These are phyloP conservation scores for Tangachromis dhanisi DNA, from an alignment of 2,113 vertebrate genomes.

Conservation along the genomic window DNA sequence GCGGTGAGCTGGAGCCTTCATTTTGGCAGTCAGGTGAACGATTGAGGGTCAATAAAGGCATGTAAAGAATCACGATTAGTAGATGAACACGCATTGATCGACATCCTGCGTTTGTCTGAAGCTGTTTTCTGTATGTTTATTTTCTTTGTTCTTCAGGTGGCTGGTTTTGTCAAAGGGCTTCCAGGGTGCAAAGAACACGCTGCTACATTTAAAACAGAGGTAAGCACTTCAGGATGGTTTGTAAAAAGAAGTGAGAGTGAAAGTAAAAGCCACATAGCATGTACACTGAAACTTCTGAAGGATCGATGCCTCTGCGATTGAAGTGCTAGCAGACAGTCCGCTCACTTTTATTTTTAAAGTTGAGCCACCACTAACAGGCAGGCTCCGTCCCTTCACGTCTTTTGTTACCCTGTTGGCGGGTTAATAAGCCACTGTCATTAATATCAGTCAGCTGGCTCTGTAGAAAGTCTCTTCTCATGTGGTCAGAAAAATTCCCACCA, in stretches of 20 bases:
- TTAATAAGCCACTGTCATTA: not conserved
- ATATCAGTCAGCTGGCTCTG: not conserved
- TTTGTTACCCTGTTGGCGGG: not conserved
- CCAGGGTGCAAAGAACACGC: slow-evolving; percentile 87
- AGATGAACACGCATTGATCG: not conserved
- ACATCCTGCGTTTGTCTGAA: not conserved
- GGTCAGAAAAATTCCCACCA: not conserved
- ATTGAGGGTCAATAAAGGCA: not conserved
- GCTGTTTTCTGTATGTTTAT: not conserved
- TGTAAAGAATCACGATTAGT: not conserved
- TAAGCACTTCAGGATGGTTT: slow-evolving; percentile 45
- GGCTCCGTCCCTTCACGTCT: not conserved
- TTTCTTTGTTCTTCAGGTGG: slow-evolving; percentile 69
- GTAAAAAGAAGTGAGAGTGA: not conserved
- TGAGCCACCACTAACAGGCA: not conserved
- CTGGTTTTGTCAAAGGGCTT: slow-evolving; percentile 79
- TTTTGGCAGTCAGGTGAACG: not conserved
- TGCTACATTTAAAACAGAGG: slow-evolving; percentile 84
- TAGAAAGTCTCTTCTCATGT: not conserved
- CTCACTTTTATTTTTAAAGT: not conserved
- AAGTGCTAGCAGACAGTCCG: not conserved
- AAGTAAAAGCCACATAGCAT: not conserved
- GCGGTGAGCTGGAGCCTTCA: not conserved
- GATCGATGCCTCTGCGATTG: not conserved
- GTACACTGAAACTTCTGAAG: not conserved